Evolutionary conservation across 1,140 invertebrate species (phyloP).

Genomic region (Drosophila sulfurigaster): DNA sequence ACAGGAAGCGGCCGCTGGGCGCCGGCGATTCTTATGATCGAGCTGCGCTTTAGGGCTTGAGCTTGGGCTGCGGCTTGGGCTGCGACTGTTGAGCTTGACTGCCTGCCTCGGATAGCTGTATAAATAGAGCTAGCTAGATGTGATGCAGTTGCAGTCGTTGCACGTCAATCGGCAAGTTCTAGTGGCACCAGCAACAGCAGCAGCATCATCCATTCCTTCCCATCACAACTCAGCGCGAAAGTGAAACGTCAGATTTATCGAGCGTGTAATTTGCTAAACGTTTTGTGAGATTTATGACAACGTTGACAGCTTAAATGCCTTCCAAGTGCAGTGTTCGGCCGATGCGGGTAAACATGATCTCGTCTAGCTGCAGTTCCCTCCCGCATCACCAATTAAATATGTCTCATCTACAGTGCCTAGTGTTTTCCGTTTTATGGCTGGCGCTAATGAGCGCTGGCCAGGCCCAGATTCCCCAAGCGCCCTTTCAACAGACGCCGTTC

Average conservation of each 20-base stretch:
- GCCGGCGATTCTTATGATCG: slow-evolving; percentile 66
- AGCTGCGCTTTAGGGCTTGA: slow-evolving; percentile 69
- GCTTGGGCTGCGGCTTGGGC: neutral
- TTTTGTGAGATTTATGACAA: slow-evolving; percentile 73
- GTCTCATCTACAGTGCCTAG: slow-evolving; percentile 35
- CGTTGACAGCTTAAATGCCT: slow-evolving; percentile 63
- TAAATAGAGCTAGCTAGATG: slow-evolving; percentile 56
- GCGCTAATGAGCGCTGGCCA: slow-evolving; percentile 10
- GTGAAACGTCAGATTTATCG: slow-evolving; percentile 74
- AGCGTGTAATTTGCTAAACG: slow-evolving; percentile 74
- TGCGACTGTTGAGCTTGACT: slow-evolving; percentile 16
- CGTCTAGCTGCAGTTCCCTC: neutral
- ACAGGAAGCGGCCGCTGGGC: slow-evolving; percentile 67
- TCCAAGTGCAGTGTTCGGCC: slow-evolving; percentile 27
- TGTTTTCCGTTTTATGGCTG: slow-evolving; percentile 51
- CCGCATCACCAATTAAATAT: neutral
- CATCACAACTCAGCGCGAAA: slow-evolving; percentile 38
- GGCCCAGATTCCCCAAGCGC: slow-evolving; percentile 62
- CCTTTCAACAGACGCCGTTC: slow-evolving; percentile 67
- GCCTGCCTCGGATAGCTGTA: slow-evolving; percentile 30
- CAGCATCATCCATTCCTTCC: slow-evolving; percentile 19
- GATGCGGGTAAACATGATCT: slow-evolving; percentile 42
- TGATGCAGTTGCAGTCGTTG: slow-evolving; percentile 67
- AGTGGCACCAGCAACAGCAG: slow-evolving; percentile 44
- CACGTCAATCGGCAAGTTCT: slow-evolving; percentile 55